A percentile compares a stretch with the other conserved stretches of the same genome.
Evolutionary conservation across 2,113 vertebrate genomes (phyloP).

Genomic region (Poeciliopsis turrubarensis): DNA sequence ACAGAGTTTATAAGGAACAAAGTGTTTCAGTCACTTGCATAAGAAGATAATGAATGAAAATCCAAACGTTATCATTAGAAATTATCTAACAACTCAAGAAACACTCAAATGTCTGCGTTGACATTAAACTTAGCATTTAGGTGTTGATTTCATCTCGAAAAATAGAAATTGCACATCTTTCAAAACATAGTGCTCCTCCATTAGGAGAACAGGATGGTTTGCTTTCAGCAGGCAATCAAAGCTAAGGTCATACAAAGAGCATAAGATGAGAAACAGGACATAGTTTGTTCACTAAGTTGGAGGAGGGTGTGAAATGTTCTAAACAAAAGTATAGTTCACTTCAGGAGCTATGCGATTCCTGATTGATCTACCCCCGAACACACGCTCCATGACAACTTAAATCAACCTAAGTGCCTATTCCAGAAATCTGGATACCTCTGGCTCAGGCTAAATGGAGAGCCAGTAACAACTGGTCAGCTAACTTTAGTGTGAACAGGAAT

Average conservation of each 20-base stretch:
- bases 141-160: not conserved
- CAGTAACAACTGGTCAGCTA: conserved; percentile 33
- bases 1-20: conserved; percentile 8
- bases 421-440: no score
- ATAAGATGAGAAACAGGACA: conserved; percentile 8
- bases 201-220: conserved; percentile 28
- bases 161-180: not conserved
- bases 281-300: not conserved
- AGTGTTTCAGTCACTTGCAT: conserved; percentile 1
- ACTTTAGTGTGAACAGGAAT: not conserved
- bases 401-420: no score
- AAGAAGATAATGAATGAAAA: conserved; percentile 10
- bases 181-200: not conserved
- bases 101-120: not conserved
- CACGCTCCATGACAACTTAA: no score
- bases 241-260: conserved; percentile 19
- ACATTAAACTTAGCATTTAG: not conserved
- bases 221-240: conserved; percentile 21
- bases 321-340: no score
- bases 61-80: conserved; percentile 20
- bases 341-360: no score
- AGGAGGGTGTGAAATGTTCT: no score
- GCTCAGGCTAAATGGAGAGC: no score
- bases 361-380: no score
- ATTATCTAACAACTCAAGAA: conserved; percentile 4